Evolutionary conservation across 2,797 vertebrate genomes (phyloP).

Genomic region (Pseudochirops corinnae): DNA sequence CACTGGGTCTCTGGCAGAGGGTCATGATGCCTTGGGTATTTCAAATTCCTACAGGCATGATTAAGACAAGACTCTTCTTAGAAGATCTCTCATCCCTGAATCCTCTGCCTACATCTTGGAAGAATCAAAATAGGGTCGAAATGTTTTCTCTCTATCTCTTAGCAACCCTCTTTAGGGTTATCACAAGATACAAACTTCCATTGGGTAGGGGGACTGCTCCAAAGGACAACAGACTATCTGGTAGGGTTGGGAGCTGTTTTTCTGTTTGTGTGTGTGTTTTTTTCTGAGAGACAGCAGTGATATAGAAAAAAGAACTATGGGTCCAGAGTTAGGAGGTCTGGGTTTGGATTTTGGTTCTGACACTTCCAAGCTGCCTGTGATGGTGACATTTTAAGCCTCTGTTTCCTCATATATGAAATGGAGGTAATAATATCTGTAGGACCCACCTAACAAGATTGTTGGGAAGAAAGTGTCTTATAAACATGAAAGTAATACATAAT

Average conservation of each 20-base stretch:
- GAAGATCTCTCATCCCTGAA: background rate
- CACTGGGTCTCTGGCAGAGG: background rate
- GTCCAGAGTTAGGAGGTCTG: background rate
- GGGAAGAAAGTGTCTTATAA: background rate
- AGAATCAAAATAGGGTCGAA: constrained; percentile 20
- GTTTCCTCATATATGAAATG: background rate
- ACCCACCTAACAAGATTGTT: background rate
- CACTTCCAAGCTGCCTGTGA: background rate
- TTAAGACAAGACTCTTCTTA: background rate
- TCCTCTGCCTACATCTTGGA: background rate
- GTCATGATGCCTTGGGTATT: background rate
- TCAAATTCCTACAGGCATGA: background rate
- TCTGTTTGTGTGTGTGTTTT: background rate
- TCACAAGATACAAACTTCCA: background rate
- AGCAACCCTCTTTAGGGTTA: constrained; percentile 15
- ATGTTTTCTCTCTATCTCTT: constrained; percentile 3
- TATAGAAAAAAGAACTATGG: background rate
- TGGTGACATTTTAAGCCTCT: background rate
- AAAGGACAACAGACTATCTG: background rate
- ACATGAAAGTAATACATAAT: background rate
- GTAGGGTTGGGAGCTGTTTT: background rate
- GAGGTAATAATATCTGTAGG: background rate
- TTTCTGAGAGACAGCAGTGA: background rate
- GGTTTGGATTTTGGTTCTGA: background rate
- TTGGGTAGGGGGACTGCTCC: background rate